These are phyloP conservation scores for Setophaga petechia DNA, from an alignment of 2,113 vertebrate genomes.

Conservation along the genomic window DNA sequence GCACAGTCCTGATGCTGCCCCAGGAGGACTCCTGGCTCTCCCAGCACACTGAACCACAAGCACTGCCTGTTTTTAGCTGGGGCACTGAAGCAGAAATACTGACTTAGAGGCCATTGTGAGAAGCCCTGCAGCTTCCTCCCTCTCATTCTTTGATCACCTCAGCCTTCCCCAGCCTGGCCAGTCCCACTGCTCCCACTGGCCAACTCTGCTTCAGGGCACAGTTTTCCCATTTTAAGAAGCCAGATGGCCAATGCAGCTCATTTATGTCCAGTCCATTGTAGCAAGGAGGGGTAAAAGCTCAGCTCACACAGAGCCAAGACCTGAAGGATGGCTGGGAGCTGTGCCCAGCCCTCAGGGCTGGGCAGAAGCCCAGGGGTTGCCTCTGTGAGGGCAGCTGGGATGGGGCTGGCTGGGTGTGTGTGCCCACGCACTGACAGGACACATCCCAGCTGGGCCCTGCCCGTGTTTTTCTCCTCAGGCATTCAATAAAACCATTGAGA, in stretches of 20 bases:
- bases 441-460: neutral
- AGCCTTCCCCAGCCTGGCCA: neutral
- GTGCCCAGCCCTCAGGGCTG: neutral
- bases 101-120: neutral
- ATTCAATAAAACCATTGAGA: slow-evolving; percentile 76
- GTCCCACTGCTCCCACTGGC: neutral
- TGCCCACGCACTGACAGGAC: no score
- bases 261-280: neutral
- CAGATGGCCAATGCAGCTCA: fast-evolving
- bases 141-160: neutral
- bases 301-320: neutral
- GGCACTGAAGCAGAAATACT: neutral
- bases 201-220: neutral
- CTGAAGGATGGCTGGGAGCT: neutral
- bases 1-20: neutral
- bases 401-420: fast-evolving
- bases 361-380: neutral
- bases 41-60: neutral
- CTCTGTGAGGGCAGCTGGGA: neutral
- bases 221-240: neutral
- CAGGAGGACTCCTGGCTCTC: neutral
- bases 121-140: neutral
- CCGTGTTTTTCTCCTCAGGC: slow-evolving; percentile 70
- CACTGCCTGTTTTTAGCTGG: neutral
- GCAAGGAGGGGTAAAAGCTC: neutral